These are phyloP conservation scores for Lymantria dispar DNA, from an alignment of 2,888 invertebrate genomes.

Conservation along the genomic window DNA sequence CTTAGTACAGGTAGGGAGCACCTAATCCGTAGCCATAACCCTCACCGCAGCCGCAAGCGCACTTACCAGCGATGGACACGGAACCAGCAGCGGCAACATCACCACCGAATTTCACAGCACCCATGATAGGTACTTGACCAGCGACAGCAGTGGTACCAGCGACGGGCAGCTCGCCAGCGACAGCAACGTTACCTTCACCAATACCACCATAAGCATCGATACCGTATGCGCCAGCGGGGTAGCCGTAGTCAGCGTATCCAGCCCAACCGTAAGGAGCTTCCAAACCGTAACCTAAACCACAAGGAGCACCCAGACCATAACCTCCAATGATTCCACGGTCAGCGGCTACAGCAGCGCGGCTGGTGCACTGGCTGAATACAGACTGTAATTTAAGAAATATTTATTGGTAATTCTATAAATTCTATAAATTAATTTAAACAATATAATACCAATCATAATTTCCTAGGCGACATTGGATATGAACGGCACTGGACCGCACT, in stretches of 20 bases:
- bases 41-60: constrained; percentile 15
- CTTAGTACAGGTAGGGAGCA: background rate
- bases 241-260: background rate
- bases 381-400: background rate
- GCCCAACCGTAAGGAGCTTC: background rate
- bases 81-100: constrained; percentile 12
- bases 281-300: background rate
- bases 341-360: background rate
- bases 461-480: too few species aligned
- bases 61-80: constrained; percentile 15
- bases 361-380: background rate
- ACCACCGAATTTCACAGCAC: constrained; percentile 12
- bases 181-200: constrained; percentile 20
- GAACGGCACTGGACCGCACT: too few species aligned
- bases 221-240: background rate
- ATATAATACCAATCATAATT: too few species aligned
- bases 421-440: too few species aligned
- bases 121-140: constrained; percentile 21
- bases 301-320: background rate
- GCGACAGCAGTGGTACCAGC: constrained; percentile 11
- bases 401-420: too few species aligned
- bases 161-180: constrained; percentile 19
- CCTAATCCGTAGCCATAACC: background rate
- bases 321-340: background rate
- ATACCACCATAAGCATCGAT: constrained; percentile 5